Evolutionary conservation across 2,797 vertebrate genomes (phyloP).

Genomic region (Acanthurus lineatus): DNA sequence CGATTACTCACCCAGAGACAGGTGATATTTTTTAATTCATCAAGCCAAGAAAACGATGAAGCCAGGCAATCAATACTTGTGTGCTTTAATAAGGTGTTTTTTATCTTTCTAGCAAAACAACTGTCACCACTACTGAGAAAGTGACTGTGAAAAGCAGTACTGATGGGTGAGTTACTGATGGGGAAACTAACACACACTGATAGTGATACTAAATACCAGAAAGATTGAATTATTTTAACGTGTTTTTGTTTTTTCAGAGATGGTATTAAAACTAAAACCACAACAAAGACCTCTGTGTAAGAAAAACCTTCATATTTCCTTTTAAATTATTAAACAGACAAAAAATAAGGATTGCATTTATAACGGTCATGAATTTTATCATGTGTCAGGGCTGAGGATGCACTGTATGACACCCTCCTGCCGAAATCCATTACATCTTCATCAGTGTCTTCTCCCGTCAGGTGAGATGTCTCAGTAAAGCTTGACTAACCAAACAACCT

Average conservation of each 20-base stretch:
- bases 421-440: constrained; percentile 50
- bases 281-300: constrained; percentile 66
- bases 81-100: neutral
- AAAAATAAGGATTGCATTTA: neutral
- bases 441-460: constrained; percentile 42
- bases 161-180: constrained; percentile 61
- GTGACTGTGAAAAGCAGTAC: constrained; percentile 61
- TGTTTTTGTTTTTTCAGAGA: constrained; percentile 50
- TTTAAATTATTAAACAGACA: neutral
- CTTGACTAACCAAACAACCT: neutral
- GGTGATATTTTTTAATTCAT: constrained; percentile 42
- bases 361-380: neutral
- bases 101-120: constrained; percentile 50
- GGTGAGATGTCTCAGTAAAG: constrained; percentile 58
- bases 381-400: constrained; percentile 69
- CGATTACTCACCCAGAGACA: constrained; percentile 30
- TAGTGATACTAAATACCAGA: neutral
- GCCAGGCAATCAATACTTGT: neutral
- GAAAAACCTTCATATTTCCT: constrained; percentile 4
- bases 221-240: neutral
- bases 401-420: constrained; percentile 70
- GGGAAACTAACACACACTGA: neutral
- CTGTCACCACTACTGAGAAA: constrained; percentile 47
- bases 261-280: constrained; percentile 34
- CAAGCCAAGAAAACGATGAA: neutral